Conservation (phyloP, 2,888 invertebrate genomes). For the Limenitis arthemis region DNA sequence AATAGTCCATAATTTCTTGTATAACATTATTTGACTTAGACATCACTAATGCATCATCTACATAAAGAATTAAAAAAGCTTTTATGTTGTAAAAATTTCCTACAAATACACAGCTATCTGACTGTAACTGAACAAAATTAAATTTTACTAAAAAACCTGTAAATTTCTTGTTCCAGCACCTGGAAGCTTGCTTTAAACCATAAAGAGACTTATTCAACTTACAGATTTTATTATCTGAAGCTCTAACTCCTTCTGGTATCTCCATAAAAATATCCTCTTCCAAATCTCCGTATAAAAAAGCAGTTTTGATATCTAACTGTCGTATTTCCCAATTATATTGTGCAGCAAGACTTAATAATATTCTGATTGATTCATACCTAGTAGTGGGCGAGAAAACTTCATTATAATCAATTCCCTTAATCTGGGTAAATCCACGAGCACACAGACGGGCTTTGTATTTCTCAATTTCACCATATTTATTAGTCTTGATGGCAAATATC, state of each 20-base stretch:
- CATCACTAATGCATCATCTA: constrained; percentile 29
- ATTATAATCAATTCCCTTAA: constrained; percentile 5
- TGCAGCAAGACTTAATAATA: constrained; percentile 8
- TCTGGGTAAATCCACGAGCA: constrained; percentile 9
- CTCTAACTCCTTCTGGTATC: constrained; percentile 10
- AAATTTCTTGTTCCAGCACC: constrained; percentile 4
- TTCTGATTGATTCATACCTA: constrained; percentile 12
- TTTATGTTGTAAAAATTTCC: constrained; percentile 20
- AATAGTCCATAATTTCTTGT: constrained; percentile 14
- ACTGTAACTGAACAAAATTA: neutral
- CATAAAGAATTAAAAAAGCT: constrained; percentile 29
- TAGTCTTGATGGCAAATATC: constrained; percentile 22
- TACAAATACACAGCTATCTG: neutral
- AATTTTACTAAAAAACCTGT: neutral
- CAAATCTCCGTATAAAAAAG: constrained; percentile 8
- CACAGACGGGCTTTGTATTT: constrained; percentile 12
- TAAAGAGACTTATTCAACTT: constrained; percentile 15
- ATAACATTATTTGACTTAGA: constrained; percentile 15
- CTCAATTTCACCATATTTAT: neutral
- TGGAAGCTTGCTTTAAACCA: constrained; percentile 12
- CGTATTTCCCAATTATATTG: constrained; percentile 2
- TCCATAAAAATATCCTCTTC: constrained; percentile 4
- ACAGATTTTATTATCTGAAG: constrained; percentile 6
- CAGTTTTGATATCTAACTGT: constrained; percentile 12
- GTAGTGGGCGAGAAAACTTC: constrained; percentile 9